Conservation (phyloP, 1,140 invertebrate species). For the Protaetia brevitarsis region DNA sequence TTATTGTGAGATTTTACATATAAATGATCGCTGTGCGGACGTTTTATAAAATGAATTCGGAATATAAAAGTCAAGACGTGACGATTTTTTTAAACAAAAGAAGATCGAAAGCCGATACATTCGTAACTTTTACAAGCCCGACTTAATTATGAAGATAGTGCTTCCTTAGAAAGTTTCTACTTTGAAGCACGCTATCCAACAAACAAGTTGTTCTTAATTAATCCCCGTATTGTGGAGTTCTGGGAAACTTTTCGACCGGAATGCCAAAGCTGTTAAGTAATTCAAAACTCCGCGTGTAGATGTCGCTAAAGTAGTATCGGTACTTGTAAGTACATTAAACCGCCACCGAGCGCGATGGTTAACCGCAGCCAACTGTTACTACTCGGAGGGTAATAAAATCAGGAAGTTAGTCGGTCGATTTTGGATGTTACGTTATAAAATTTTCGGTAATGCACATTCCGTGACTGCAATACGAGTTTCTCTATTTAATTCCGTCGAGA, state of each 20-base stretch:
- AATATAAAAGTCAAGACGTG: no score
- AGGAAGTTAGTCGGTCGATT: not conserved
- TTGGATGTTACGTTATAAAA: not conserved
- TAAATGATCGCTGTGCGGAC: no score
- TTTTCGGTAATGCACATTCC: not conserved
- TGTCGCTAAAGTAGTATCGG: no score
- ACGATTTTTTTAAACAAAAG: not conserved
- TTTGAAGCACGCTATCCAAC: not conserved
- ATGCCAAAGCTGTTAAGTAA: not conserved
- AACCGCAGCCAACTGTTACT: not conserved
- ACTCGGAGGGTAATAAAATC: not conserved
- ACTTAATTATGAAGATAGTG: conserved; percentile 15
- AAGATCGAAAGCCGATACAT: not conserved
- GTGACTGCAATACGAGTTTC: conserved; percentile 5
- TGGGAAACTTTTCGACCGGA: not conserved
- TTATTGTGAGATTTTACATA: no score
- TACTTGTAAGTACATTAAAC: no score
- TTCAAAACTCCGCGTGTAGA: not conserved
- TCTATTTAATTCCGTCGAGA: conserved; percentile 2
- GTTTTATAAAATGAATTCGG: no score
- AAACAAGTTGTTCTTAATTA: conserved; percentile 13
- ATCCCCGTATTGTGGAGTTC: not conserved
- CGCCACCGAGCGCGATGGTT: not conserved
- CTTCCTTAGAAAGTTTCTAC: not conserved
- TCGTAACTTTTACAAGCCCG: not conserved